phyloP scores from a whole-genome alignment of 2,888 invertebrate species.

The Drosophila flavopinicola region DNA sequence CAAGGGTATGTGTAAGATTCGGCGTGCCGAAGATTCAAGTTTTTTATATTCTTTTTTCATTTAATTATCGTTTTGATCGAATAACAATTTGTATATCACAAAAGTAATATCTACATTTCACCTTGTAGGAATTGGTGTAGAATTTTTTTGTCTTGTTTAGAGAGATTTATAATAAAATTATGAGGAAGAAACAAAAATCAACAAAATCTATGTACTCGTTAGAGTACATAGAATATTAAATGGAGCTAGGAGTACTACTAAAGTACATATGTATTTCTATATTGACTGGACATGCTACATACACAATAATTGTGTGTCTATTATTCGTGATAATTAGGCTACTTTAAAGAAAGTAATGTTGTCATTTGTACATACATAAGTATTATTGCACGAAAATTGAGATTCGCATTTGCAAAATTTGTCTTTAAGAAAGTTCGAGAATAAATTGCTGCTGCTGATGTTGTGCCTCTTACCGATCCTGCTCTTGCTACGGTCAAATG shows the following conservation, averaged over 20 bases:
- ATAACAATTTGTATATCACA: slow-evolving; percentile 76
- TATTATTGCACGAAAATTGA: slow-evolving; percentile 49
- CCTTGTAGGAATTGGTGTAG: slow-evolving; percentile 77
- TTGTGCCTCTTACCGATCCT: too few relatives aligned
- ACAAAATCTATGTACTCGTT: slow-evolving; percentile 45
- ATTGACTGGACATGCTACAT: slow-evolving; percentile 71
- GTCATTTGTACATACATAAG: slow-evolving; percentile 75
- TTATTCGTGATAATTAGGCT: slow-evolving; percentile 54
- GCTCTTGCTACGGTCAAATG: slow-evolving; percentile 1
- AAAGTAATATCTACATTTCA: slow-evolving; percentile 80
- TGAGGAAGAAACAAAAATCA: slow-evolving; percentile 37
- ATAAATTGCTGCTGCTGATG: slow-evolving; percentile 9
- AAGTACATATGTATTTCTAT: slow-evolving; percentile 59
- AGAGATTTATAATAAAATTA: slow-evolving; percentile 53
- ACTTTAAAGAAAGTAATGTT: slow-evolving; percentile 71
- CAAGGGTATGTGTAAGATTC: slow-evolving; percentile 42
- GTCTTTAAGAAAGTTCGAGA: slow-evolving; percentile 16
- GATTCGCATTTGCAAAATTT: slow-evolving; percentile 28
- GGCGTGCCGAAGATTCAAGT: slow-evolving; percentile 39
- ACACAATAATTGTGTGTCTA: slow-evolving; percentile 69
- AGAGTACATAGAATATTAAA: slow-evolving; percentile 53
- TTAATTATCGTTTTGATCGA: slow-evolving; percentile 62
- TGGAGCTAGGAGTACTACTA: slow-evolving; percentile 64
- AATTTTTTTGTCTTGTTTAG: slow-evolving; percentile 50
- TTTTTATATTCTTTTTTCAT: slow-evolving; percentile 24